Percentiles rank a stretch among this genome's conserved stretches.
phyloP scores from a whole-genome alignment of 2,113 vertebrate species.

The Thryonomys swinderianus region DNA sequence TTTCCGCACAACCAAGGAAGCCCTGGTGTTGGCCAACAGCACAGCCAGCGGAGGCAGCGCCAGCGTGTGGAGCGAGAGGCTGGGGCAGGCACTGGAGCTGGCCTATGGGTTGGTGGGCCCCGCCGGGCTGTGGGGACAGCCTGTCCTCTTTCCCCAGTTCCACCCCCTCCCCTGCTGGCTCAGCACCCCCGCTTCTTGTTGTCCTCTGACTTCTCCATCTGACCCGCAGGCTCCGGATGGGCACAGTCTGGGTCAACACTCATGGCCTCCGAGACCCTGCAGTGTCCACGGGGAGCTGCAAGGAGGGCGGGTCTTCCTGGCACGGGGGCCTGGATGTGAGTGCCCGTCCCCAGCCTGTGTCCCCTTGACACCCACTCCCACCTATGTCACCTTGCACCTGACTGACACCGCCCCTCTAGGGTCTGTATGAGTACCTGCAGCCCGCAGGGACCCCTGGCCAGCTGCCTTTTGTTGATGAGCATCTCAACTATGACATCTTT shows the following conservation, averaged over 20 bases:
- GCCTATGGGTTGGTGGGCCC: conserved; percentile 85
- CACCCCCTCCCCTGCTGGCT: not conserved
- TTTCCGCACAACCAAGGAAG: conserved; percentile 91
- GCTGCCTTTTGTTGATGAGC: conserved; percentile 58
- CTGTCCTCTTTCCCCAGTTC: no score
- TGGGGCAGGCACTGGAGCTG: conserved; percentile 92
- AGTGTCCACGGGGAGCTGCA: conserved; percentile 88
- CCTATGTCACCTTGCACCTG: accelerated
- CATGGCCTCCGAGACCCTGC: conserved; percentile 90
- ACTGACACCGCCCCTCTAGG: conserved; percentile 78
- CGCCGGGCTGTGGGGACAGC: accelerated
- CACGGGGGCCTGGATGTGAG: conserved; percentile 92
- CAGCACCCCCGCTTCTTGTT: not conserved
- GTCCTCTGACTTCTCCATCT: not conserved
- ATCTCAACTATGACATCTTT: conserved; percentile 87
- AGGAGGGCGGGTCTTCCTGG: conserved; percentile 90
- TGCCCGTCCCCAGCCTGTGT: accelerated
- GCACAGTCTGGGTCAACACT: conserved; percentile 93
- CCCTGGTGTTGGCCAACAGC: conserved; percentile 88
- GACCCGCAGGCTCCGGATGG: conserved; percentile 87
- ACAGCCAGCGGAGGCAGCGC: conserved; percentile 89
- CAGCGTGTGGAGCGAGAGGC: conserved; percentile 94
- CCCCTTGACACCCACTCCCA: not conserved
- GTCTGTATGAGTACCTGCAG: conserved; percentile 91
- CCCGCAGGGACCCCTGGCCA: conserved; percentile 67